phyloP scores from a whole-genome alignment of 2,888 invertebrate genomes.

The Diabrotica balteata region DNA sequence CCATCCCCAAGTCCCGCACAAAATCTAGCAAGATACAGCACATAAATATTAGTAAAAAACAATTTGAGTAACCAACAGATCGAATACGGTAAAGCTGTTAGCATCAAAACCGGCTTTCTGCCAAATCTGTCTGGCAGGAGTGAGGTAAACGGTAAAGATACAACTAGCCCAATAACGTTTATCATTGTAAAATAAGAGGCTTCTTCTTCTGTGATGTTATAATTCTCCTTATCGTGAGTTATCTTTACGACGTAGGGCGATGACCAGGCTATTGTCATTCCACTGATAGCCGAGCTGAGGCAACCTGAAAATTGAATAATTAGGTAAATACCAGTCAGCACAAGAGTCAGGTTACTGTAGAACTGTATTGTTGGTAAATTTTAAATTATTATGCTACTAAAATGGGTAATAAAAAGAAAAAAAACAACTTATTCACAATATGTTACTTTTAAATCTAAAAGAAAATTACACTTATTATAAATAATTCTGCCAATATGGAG shows the following conservation, averaged over 20 bases:
- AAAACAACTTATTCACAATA: too few relatives aligned
- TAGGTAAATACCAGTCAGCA: too few relatives aligned
- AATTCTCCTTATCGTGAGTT: conserved; percentile 43
- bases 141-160: conserved; percentile 44
- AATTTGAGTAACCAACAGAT: conserved; percentile 44
- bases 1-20: conserved; percentile 47
- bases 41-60: conserved; percentile 42
- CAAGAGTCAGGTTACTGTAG: too few relatives aligned
- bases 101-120: conserved; percentile 46
- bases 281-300: conserved; percentile 33
- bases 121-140: conserved; percentile 44
- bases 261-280: conserved; percentile 48
- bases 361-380: too few relatives aligned
- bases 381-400: too few relatives aligned
- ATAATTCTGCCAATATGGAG: too few relatives aligned
- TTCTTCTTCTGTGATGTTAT: conserved; percentile 50
- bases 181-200: conserved; percentile 53
- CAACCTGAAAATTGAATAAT: conserved; percentile 1
- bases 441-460: too few relatives aligned
- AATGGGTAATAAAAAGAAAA: too few relatives aligned
- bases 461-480: too few relatives aligned
- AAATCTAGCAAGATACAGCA: conserved; percentile 50
- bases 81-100: conserved; percentile 46
- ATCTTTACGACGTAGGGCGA: conserved; percentile 53
- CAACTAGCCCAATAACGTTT: conserved; percentile 44